These are phyloP conservation scores for Lysandra coridon DNA, from an alignment of 2,888 invertebrate genomes.

Conservation along the genomic window DNA sequence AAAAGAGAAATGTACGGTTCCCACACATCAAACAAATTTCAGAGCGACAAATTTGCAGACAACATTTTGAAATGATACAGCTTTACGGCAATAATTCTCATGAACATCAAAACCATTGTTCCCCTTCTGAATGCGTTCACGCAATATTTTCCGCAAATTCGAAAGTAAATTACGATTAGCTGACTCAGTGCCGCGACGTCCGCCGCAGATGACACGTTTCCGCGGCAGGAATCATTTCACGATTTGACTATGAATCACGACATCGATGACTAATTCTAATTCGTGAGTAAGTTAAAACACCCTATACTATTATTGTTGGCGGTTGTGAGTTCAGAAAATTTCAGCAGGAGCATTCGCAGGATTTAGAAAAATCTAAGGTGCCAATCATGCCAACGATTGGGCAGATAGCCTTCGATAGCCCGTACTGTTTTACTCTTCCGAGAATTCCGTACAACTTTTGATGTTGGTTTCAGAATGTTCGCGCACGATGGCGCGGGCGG, in stretches of 20 bases:
- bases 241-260: conserved; percentile 7
- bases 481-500: not conserved
- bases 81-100: not conserved
- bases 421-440: not conserved
- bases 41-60: not conserved
- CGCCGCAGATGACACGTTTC: conserved; percentile 59
- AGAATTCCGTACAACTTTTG: not conserved
- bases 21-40: not conserved
- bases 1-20: not conserved
- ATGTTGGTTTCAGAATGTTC: conserved; percentile 5
- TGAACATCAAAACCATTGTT: not conserved
- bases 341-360: no score
- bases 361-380: no score
- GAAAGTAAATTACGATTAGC: conserved; percentile 50
- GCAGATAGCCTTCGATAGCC: no score
- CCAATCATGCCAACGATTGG: no score
- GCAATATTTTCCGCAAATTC: conserved; percentile 47
- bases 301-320: not conserved
- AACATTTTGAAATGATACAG: not conserved
- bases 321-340: not conserved
- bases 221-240: not conserved
- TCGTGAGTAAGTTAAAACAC: not conserved
- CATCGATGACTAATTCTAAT: conserved; percentile 5
- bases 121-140: not conserved
- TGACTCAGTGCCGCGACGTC: conserved; percentile 65